Evolutionary conservation across 2,113 vertebrate genomes (phyloP).

Genomic region (Sturnus vulgaris): DNA sequence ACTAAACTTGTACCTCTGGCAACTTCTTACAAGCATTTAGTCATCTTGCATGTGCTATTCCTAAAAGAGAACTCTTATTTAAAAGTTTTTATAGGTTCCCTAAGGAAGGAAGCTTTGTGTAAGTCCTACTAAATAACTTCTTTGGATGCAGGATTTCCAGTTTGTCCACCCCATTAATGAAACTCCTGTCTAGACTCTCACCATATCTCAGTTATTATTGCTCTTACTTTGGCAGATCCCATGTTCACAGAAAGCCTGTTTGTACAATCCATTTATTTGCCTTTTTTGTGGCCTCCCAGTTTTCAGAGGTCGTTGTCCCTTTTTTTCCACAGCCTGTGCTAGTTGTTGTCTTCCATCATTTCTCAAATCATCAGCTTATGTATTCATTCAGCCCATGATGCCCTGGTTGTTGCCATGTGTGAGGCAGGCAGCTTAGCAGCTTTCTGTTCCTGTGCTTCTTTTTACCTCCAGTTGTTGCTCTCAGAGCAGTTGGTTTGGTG

Average conservation of each 20-base stretch:
- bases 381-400: neutral
- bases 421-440: neutral
- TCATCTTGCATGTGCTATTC: neutral
- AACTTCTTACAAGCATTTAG: neutral
- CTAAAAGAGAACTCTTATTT: neutral
- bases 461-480: neutral
- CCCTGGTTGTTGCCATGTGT: neutral
- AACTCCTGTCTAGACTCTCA: neutral
- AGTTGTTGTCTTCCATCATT: neutral
- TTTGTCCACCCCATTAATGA: neutral
- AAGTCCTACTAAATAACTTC: neutral
- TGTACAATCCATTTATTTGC: neutral
- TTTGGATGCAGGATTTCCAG: neutral
- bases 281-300: neutral
- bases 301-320: neutral
- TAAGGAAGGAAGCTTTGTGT: neutral
- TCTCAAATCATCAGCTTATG: neutral
- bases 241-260: neutral
- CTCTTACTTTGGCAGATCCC: neutral
- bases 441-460: neutral
- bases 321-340: neutral
- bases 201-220: neutral
- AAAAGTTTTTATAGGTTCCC: neutral
- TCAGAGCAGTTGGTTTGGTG: neutral
- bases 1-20: neutral